Conservation (phyloP, 2,888 invertebrate species). For the Cotesia congregata region DNA sequence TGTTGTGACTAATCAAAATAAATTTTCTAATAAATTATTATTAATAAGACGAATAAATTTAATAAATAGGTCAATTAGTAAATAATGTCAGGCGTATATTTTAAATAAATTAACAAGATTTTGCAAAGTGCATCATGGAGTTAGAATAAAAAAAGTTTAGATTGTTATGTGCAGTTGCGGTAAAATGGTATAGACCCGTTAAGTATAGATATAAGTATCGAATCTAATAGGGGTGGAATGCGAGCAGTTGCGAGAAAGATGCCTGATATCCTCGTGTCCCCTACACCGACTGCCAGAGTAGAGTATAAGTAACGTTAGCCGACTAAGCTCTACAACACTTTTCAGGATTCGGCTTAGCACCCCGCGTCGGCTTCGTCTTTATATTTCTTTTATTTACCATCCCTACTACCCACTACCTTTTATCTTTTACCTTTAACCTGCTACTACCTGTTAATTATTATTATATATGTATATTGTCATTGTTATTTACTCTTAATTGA, state of each 20-base stretch:
- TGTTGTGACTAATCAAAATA: not conserved
- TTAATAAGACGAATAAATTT: not conserved
- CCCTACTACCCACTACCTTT: not conserved
- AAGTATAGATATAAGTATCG: constrained; percentile 47
- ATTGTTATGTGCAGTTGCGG: constrained; percentile 4
- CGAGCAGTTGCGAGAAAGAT: constrained; percentile 48
- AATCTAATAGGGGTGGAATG: constrained; percentile 64
- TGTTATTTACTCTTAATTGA: constrained; percentile 49
- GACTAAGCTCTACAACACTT: constrained; percentile 68
- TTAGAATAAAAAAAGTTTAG: constrained; percentile 16
- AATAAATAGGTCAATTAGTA: not conserved
- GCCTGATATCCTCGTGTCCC: not conserved
- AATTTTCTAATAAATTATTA: no score
- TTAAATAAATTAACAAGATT: not conserved
- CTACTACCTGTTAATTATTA: not conserved
- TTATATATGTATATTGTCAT: constrained; percentile 40
- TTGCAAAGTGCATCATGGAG: not conserved
- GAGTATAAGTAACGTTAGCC: constrained; percentile 66
- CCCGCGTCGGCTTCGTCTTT: constrained; percentile 61
- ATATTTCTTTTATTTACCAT: constrained; percentile 10
- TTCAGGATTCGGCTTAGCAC: constrained; percentile 66
- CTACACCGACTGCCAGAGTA: constrained; percentile 31
- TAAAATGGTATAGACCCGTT: not conserved
- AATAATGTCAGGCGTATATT: not conserved
- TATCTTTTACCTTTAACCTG: constrained; percentile 11